Evolutionary conservation across 2,113 vertebrate genomes (phyloP), one percentile per base, ranked within the genome.

Genomic region (Rhadina sibilatrix): DNA sequence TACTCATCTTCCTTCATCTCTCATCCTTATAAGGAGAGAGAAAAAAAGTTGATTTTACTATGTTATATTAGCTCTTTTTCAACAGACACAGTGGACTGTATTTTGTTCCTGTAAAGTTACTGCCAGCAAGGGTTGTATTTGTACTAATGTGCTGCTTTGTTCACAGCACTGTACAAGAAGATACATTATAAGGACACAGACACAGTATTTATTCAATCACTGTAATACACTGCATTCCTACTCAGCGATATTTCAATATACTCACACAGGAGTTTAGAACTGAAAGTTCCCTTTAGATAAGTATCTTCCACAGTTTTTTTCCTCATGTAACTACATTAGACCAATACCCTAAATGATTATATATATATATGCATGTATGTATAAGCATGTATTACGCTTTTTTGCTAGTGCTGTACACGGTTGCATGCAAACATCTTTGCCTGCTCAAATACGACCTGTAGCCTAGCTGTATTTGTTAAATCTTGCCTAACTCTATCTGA

Each of bases 401-500:
- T 95, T 78, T 89, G 19, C 21, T 76, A 22, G 42, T 53, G 59
- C 31, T 25, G 3, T 60, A 38, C 15, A 8, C 9, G 20, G 44
- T n/a, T 63, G 37, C 33, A 69, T 14, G 42, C 17, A 86, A 19
- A 37, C 40, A 52, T 22, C 68, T 88, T 70, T 65, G 12, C 24
- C 38, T 91, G 35, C 20, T 80, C 49, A 52, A 88, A 81, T 8
- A 71, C 27, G 22, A 74, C 42, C 28, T 63, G 27, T 38, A 89
- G 65, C 64, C 53, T 40, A 69, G 60, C 69, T 81, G 47, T 79
- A 53, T 90, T 90, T 92, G 72, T 70, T 89, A 84, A 90, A 84
- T 84, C 81, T 78, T 89, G 40, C 81, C 72, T 64, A 88, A 75
- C 87, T 86, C 60, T 81, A 13, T 71, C 90, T 96, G 90, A 96